Evolutionary conservation across 2,797 vertebrate genomes (phyloP).

Genomic region (Pipistrellus kuhlii): DNA sequence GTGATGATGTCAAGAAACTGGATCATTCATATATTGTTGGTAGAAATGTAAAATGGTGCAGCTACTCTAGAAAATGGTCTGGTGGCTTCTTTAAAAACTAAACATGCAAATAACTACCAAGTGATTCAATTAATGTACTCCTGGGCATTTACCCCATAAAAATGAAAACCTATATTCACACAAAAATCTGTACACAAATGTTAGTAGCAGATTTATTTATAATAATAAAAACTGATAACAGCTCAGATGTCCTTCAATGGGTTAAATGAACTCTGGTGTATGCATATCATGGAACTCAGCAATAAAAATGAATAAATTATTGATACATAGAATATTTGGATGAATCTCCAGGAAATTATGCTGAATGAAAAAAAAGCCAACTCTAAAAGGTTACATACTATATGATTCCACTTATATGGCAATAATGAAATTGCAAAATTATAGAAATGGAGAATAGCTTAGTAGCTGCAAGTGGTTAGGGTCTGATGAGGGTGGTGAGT

Average conservation of each 20-base stretch:
- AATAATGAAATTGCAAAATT: not conserved
- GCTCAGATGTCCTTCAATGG: not conserved
- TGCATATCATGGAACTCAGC: not conserved
- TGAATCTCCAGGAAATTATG: not conserved
- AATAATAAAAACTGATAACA: not conserved
- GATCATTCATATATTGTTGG: not conserved
- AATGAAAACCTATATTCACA: not conserved
- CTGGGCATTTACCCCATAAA: not conserved
- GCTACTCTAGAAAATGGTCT: not conserved
- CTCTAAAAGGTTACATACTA: not conserved
- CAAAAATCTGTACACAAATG: not conserved
- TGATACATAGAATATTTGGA: not conserved
- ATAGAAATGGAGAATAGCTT: not conserved
- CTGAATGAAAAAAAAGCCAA: not conserved
- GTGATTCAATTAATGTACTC: not conserved
- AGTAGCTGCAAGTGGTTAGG: not conserved
- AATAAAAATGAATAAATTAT: not conserved
- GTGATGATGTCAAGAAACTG: not conserved
- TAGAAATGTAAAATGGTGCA: not conserved
- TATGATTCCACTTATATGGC: not conserved
- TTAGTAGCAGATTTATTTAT: not conserved
- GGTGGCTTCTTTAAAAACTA: conserved; percentile 2
- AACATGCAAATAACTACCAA: not conserved
- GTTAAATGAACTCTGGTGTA: not conserved
- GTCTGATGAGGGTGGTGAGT: not conserved